Evolutionary conservation across 2,888 invertebrate species (phyloP), one percentile per base, ranked within the genome.

Genomic region (Plebejus melissa): DNA sequence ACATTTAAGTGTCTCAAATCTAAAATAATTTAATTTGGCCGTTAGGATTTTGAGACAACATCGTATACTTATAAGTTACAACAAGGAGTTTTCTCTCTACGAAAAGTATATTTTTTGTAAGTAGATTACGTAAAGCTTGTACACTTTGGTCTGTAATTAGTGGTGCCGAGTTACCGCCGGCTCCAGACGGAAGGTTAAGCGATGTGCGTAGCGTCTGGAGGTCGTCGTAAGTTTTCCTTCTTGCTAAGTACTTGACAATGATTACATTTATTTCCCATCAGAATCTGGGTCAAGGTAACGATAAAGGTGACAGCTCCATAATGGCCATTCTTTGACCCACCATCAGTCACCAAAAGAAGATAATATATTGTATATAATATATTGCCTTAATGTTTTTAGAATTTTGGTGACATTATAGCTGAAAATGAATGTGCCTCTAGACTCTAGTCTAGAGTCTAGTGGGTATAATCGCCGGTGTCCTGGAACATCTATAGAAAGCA

Each of bases 121-220:
- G 58, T 58, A 58, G 22, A 58, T 58, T 22, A 32, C 65, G 5
- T 36, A 5, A 32, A 65, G 32, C 28, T 36, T 65, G 65, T 65
- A 5, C 13, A 65, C 65, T 65, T 36, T n/a, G 28, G 28, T 11
- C 28, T 60, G 28, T 60, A 11, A 28, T 28, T 36, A 65, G 1
- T 32, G 22, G 4, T 36, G 13, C 32, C 11, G 13, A 65, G 28
- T 54, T 54, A 16, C 50, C 4, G 54, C 4, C 16, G 32, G 32
- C 22, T 65, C 65, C 13, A 65, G 32, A 36, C 65, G 13, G 32
- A 65, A 65, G 32, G 65, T 65, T 16, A 32, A 28, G 60, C 65
- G 65, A 13, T 32, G 32, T 65, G 65, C 65, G 65, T 65, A 65
- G 13, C 65, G 32, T 65, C 65, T 65, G 65, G 13, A 65, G 32